phyloP scores from a whole-genome alignment of 1,140 invertebrate genomes.

The Pogonognathellus flavescens region DNA sequence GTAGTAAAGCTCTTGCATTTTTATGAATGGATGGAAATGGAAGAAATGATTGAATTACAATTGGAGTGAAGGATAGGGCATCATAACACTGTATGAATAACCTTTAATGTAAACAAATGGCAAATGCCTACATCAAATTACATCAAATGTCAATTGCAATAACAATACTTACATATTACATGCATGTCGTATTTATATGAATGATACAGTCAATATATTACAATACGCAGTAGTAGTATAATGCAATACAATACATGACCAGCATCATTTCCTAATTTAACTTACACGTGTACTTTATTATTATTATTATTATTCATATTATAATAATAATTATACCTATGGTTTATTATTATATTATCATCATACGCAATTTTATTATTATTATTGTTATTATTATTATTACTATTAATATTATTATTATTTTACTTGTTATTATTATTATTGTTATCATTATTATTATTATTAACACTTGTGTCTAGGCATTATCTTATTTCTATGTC shows the following conservation, averaged over 20 bases:
- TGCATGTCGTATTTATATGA: neutral
- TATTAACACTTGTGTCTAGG: too few species aligned
- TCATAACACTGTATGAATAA: constrained; percentile 39
- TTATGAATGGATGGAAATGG: neutral
- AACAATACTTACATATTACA: constrained; percentile 33
- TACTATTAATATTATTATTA: too few species aligned
- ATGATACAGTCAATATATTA: constrained; percentile 2
- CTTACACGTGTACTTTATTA: too few species aligned
- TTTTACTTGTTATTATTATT: too few species aligned
- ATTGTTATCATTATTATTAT: too few species aligned
- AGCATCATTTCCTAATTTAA: constrained; percentile 8
- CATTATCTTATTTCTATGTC: too few species aligned
- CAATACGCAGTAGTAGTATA: constrained; percentile 24
- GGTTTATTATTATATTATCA: too few species aligned
- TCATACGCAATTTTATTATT: too few species aligned
- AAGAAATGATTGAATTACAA: neutral
- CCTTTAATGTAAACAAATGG: constrained; percentile 50
- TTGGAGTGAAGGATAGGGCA: neutral
- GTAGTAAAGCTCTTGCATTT: too few species aligned
- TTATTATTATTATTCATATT: too few species aligned
- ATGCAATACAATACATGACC: constrained; percentile 30
- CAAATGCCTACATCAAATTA: constrained; percentile 30
- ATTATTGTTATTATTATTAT: too few species aligned
- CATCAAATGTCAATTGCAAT: constrained; percentile 13
- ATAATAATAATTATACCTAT: too few species aligned